Evolutionary conservation across 2,888 invertebrate species (phyloP), one percentile per base, ranked within the genome.

Genomic region (Periphyllus acericola): DNA sequence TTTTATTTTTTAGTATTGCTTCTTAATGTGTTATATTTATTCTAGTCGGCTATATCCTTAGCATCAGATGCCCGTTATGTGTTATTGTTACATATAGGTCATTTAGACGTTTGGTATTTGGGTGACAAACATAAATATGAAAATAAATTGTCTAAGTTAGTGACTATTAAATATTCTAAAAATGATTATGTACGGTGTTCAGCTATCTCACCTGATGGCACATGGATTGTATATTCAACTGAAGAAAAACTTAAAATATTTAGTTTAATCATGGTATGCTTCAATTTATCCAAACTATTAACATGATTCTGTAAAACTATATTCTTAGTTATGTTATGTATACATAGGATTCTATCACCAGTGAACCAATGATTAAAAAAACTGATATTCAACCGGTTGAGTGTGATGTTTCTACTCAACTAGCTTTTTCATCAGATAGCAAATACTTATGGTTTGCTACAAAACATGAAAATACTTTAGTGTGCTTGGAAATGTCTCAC

Each of bases 211-310:
- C 93, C 94, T 3, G 93, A 95, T 91, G 95, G 95, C 1, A 93
- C 94, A 89, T 94, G 94, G 92, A 93, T 98, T 34, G 94, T 95
- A 11, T 97, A 96, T 91, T 95, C 96, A 0, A 96, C 96, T 0
- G 92, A 93, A 46, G 93, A 91, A 82, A 92, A 94, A 88, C 91
- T 96, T 52, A 93, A 95, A 88, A 92, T 97, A 89, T 95, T 95
- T 89, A 93, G 93, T 91, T 93, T 96, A 89, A 93, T 93, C 89
- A 92, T 93, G 89, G 94, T 94, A 29, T 81, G 91, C 36, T 80
- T 72, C 40, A 66, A 52, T n/a, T 34, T 11, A 83, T 34, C 9
- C 76, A 3, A 25, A 36, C 17, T 29, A 11, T 25, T n/a, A 29
- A 68, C 14, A 29, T 71, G 71, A 32, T 60, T 55, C 2, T n/a